Evolutionary conservation across 2,797 vertebrate species (phyloP), one percentile per base, ranked within the genome.

Genomic region (Scolopax rusticola): DNA sequence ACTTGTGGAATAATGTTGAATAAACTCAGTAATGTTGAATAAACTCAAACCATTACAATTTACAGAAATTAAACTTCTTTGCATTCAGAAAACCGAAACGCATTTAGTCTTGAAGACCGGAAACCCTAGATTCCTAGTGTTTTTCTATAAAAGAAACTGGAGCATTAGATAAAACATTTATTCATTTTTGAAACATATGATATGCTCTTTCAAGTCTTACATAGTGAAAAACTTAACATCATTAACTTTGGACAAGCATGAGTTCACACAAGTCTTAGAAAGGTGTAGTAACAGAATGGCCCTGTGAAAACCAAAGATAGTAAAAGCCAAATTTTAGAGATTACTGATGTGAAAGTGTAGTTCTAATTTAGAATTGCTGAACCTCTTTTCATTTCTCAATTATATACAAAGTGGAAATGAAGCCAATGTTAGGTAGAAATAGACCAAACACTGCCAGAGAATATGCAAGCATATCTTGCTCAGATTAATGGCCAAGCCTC

Each of bases 401-500:
- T 74, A 41, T n/a, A 57, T 69, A 75, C 4, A 25, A 89, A 89
- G 21, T 68, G 75, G 59, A 59, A 87, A 91, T 47, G 15, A 95
- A 79, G 32, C 15, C 65, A 89, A 16, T 3, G 3, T 50, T 28
- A 38, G 30, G 54, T 3, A 84, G 76, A 90, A 92, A 93, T 5
- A 82, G 28, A 83, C 50, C 16, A 59, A 86, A 89, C 57, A 79
- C 43, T 67, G 45, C 3, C 84, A 89, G 61, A 87, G 32, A 88
- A 76, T 59, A 93, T 53, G 67, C 48, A 94, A 51, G 32, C 50
- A 63, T 70, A 28, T 59, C 38, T 57, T 87, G 36, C 45, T 89
- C 38, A 85, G 41, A 85, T 93, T 92, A 78, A 95, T 64, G 54
- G 78, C 63, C 93, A 95, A 93, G 48, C 50, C 84, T 81, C 21